phyloP scores from a whole-genome alignment of 2,113 vertebrate species.

The Jaculus jaculus region DNA sequence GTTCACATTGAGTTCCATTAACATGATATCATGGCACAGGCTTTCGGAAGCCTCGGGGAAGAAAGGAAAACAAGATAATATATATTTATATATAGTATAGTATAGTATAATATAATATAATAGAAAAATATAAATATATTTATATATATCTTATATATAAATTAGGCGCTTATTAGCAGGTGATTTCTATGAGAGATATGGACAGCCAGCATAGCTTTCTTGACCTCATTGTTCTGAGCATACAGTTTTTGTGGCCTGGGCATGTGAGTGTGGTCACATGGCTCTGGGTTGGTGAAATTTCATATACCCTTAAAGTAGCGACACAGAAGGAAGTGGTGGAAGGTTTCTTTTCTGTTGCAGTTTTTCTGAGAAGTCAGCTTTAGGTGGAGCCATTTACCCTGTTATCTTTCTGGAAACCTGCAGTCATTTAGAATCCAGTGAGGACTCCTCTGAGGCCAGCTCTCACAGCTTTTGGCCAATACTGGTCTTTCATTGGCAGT shows the following conservation, averaged over 20 bases:
- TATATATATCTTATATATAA: too few species aligned
- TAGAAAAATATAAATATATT: too few species aligned
- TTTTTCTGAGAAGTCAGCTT: slow-evolving; percentile 65
- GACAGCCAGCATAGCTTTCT: not conserved
- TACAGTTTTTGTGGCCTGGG: not conserved
- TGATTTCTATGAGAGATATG: not conserved
- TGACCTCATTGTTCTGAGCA: slow-evolving; percentile 11
- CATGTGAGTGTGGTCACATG: not conserved
- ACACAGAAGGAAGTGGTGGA: not conserved
- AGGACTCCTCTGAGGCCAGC: not conserved
- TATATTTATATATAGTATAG: too few species aligned
- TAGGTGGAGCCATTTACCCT: slow-evolving; percentile 71
- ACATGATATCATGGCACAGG: not conserved
- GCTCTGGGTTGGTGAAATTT: not conserved
- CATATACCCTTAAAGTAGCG: not conserved
- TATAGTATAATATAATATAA: too few species aligned
- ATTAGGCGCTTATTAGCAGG: slow-evolving; percentile 39
- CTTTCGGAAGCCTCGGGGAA: slow-evolving; percentile 13
- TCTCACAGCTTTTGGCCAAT: not conserved
- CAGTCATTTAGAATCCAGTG: not conserved
- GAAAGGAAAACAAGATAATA: not conserved
- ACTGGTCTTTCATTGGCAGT: not conserved
- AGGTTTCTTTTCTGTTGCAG: not conserved
- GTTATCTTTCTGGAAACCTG: slow-evolving; percentile 41
- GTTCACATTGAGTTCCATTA: slow-evolving; percentile 52